A percentile compares a stretch with the other conserved stretches of the same genome.
phyloP scores from a whole-genome alignment of 2,113 vertebrate species.

The Dasyurus viverrinus region DNA sequence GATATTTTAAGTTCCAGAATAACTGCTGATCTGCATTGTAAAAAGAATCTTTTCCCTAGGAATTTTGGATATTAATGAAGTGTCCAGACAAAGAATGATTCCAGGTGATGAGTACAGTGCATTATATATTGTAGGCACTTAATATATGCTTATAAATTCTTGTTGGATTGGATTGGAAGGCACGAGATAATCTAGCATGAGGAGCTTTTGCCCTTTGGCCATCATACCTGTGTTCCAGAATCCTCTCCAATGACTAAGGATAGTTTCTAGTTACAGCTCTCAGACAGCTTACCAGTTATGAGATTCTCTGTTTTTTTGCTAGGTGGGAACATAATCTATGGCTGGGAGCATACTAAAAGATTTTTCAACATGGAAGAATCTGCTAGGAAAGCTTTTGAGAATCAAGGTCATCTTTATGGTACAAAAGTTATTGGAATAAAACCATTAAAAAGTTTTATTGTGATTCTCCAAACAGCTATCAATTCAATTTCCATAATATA shows the following conservation, averaged over 20 bases:
- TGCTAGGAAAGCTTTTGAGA: neutral
- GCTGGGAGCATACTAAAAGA: neutral
- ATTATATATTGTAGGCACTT: neutral
- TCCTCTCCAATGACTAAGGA: neutral
- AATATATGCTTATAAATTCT: neutral
- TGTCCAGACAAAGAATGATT: neutral
- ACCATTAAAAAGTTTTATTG: neutral
- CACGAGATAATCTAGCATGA: neutral
- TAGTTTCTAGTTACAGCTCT: neutral
- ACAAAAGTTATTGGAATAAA: neutral
- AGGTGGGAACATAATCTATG: neutral
- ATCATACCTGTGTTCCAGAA: neutral
- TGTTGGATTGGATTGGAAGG: neutral
- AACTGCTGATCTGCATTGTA: neutral
- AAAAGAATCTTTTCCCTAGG: neutral
- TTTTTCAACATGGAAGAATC: neutral
- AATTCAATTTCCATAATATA: neutral
- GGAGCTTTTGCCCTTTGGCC: neutral
- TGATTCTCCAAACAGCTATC: neutral
- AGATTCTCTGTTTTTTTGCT: neutral
- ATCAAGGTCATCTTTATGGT: neutral
- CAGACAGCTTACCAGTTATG: neutral
- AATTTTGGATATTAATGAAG: neutral
- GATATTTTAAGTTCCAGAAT: neutral
- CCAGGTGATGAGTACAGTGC: neutral